Percentiles rank a stretch among this genome's conserved stretches.
These are phyloP conservation scores for Exaiptasia diaphana DNA, from an alignment of 64 coral and sea anemone species.

Conservation along the genomic window DNA sequence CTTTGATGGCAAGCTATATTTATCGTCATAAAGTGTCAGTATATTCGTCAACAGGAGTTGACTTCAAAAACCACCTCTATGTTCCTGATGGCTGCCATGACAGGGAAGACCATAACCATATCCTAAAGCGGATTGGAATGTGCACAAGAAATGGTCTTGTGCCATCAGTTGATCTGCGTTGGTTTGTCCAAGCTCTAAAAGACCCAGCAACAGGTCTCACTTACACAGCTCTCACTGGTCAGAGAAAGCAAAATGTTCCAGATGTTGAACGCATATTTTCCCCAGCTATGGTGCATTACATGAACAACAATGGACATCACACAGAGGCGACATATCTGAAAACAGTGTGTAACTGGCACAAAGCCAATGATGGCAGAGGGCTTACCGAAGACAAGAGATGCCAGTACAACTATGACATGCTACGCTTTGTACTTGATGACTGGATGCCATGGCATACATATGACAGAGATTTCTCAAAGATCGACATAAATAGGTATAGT, in stretches of 20 bases:
- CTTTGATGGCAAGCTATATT: constrained; percentile 62
- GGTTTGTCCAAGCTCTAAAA: constrained; percentile 1
- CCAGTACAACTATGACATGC: constrained; percentile 21
- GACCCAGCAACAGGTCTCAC: constrained; percentile 51
- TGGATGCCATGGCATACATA: constrained; percentile 38
- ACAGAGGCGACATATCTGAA: background rate
- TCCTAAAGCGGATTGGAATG: constrained; percentile 40
- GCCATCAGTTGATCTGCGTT: constrained; percentile 8
- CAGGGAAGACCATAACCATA: constrained; percentile 61
- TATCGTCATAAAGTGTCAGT: constrained; percentile 1
- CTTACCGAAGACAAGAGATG: background rate
- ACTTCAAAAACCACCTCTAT: constrained; percentile 39
- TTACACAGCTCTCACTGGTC: constrained; percentile 39
- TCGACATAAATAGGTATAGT: constrained; percentile 41
- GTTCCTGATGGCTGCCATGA: constrained; percentile 36
- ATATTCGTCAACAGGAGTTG: background rate
- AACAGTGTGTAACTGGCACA: constrained; percentile 13
- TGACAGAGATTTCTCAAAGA: constrained; percentile 21
- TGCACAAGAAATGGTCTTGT: constrained; percentile 43
- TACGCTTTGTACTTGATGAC: constrained; percentile 28
- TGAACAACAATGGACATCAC: background rate
- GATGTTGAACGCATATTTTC: constrained; percentile 13
- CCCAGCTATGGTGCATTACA: background rate
- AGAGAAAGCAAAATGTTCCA: constrained; percentile 49
- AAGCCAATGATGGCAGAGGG: constrained; percentile 33